Percentiles rank a stretch among this genome's conserved stretches.
These are phyloP conservation scores for Aleiodes leptofemur DNA, from an alignment of 2,888 invertebrate species.

Conservation along the genomic window DNA sequence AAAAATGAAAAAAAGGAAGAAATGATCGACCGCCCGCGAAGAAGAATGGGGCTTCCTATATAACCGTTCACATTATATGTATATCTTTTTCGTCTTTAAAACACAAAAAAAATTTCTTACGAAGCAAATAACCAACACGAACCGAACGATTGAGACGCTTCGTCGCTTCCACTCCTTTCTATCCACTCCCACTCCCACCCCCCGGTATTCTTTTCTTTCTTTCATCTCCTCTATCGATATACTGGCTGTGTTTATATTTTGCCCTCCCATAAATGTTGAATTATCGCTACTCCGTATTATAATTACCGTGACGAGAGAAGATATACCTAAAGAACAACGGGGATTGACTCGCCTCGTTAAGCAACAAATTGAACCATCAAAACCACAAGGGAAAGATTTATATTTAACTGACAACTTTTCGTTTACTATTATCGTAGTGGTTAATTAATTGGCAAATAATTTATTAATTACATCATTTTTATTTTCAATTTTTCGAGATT, in stretches of 20 bases:
- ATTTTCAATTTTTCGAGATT: too few species aligned
- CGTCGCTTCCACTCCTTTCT: slow-evolving; percentile 40
- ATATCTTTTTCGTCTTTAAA: slow-evolving; percentile 23
- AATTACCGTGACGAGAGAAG: slow-evolving; percentile 35
- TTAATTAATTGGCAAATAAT: background rate
- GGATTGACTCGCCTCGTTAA: slow-evolving; percentile 41
- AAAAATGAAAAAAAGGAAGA: slow-evolving; percentile 30
- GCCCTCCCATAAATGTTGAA: slow-evolving; percentile 36
- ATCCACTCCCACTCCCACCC: slow-evolving; percentile 3
- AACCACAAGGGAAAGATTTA: slow-evolving; percentile 13
- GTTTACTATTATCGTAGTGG: too few species aligned
- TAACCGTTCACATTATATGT: slow-evolving; percentile 26
- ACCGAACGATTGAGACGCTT: slow-evolving; percentile 43
- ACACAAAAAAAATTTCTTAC: slow-evolving; percentile 2
- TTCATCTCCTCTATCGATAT: slow-evolving; percentile 14
- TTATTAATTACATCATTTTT: background rate
- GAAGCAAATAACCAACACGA: slow-evolving; percentile 25
- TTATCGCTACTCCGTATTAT: slow-evolving; percentile 40
- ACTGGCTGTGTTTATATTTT: slow-evolving; percentile 19
- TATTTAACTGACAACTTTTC: slow-evolving; percentile 19
- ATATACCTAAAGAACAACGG: slow-evolving; percentile 18
- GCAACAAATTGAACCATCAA: slow-evolving; percentile 44
- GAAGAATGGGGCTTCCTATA: slow-evolving; percentile 39
- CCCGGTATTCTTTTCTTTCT: background rate
- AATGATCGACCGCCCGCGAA: slow-evolving; percentile 44